phyloP scores from a whole-genome alignment of 2,888 invertebrate species.

The Torymus texanus region DNA sequence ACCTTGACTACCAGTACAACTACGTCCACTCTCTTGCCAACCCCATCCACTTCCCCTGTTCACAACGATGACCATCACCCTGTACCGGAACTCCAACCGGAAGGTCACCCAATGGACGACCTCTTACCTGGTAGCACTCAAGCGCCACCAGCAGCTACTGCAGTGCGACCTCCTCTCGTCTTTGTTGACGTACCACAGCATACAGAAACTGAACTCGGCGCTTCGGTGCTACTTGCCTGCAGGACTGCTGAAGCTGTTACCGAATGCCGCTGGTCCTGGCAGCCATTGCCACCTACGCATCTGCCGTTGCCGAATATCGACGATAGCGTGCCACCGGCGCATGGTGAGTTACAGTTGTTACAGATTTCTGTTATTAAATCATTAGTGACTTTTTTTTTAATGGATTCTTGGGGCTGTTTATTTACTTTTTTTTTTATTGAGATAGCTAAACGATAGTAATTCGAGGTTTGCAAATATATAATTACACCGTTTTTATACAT shows the following conservation, averaged over 20 bases:
- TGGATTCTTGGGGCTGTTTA: background rate
- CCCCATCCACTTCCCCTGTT: too few species aligned
- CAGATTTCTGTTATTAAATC: too few species aligned
- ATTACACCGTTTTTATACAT: too few species aligned
- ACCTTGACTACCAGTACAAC: too few species aligned
- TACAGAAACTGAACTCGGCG: slow-evolving; percentile 68
- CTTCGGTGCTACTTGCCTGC: slow-evolving; percentile 70
- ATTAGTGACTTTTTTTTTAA: background rate
- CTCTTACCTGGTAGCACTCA: slow-evolving; percentile 63
- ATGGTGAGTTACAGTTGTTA: slow-evolving; percentile 27
- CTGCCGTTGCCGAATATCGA: slow-evolving; percentile 69
- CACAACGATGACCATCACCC: too few species aligned
- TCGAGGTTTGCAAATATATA: too few species aligned
- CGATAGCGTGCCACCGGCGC: slow-evolving; percentile 56
- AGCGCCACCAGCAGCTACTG: slow-evolving; percentile 46
- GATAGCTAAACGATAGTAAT: too few species aligned
- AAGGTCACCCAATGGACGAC: slow-evolving; percentile 67
- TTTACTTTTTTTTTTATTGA: background rate
- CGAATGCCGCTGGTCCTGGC: slow-evolving; percentile 74
- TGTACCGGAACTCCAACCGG: slow-evolving; percentile 36
- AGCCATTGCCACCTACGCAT: slow-evolving; percentile 68
- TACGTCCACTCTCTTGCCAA: too few species aligned
- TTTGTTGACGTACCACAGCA: slow-evolving; percentile 68
- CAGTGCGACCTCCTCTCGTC: slow-evolving; percentile 57
- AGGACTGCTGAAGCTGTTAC: slow-evolving; percentile 67